Evolutionary conservation across 2,797 vertebrate genomes (phyloP).

Genomic region (Hapalemur alaotrensis): DNA sequence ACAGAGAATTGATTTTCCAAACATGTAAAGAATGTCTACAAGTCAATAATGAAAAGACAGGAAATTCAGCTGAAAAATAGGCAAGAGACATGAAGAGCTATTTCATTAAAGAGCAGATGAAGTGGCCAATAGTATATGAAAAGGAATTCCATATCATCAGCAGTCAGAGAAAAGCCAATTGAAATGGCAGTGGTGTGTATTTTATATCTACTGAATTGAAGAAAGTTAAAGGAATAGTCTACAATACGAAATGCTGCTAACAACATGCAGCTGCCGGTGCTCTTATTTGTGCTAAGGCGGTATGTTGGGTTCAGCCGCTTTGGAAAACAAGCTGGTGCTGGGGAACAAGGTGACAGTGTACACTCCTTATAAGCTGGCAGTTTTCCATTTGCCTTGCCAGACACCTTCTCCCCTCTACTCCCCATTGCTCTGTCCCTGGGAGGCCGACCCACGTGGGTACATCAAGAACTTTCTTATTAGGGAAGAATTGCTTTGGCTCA

Average conservation of each 20-base stretch:
- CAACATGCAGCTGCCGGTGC: fast-evolving
- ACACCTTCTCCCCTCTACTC: no score
- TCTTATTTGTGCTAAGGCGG: no score
- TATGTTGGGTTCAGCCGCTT: neutral
- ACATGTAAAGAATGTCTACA: neutral
- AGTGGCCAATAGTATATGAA: neutral
- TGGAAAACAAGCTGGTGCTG: neutral
- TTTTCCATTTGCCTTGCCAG: neutral
- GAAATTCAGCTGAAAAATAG: neutral
- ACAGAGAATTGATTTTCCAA: neutral
- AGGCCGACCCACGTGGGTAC: fast-evolving
- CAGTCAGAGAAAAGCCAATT: neutral
- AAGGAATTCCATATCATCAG: no score
- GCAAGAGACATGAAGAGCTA: neutral
- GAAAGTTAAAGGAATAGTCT: neutral
- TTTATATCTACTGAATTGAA: neutral
- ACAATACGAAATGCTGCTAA: fast-evolving
- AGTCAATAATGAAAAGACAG: neutral
- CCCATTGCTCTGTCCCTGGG: neutral
- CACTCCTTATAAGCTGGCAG: neutral
- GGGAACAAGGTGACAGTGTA: neutral
- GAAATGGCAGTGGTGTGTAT: neutral
- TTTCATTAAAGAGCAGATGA: neutral
- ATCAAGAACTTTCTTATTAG: no score
- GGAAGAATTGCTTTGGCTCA: neutral